phyloP scores from a whole-genome alignment of 1,140 invertebrate genomes.

The Lerema accius region DNA sequence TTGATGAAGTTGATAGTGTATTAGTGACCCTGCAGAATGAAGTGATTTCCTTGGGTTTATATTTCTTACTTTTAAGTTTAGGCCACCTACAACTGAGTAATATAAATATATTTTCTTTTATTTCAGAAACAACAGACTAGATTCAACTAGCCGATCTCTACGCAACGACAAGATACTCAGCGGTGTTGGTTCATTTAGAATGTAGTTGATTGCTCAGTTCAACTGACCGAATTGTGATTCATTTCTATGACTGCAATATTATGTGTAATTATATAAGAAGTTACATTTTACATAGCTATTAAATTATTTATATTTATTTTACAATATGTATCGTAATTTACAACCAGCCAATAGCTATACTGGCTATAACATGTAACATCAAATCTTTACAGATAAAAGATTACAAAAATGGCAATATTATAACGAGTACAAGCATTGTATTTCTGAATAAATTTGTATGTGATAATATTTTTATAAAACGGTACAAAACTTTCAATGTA shows the following conservation, averaged over 20 bases:
- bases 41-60: too few relatives aligned
- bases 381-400: not conserved
- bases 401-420: conserved; percentile 21
- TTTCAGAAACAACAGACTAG: conserved; percentile 55
- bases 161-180: conserved; percentile 27
- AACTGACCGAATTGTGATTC: conserved; percentile 30
- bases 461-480: conserved; percentile 40
- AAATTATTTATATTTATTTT: conserved; percentile 33
- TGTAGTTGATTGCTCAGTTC: conserved; percentile 28
- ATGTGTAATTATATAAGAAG: conserved; percentile 11
- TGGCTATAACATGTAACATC: not conserved
- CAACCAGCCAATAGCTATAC: conserved; percentile 1
- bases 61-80: too few relatives aligned
- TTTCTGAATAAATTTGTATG: conserved; percentile 30
- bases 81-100: too few relatives aligned
- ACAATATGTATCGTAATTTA: conserved; percentile 11
- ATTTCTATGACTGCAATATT: conserved; percentile 28
- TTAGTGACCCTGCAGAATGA: too few relatives aligned
- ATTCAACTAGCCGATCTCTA: conserved; percentile 11
- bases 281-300: conserved; percentile 24
- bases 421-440: conserved; percentile 16
- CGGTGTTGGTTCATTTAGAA: conserved; percentile 27
- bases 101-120: conserved; percentile 47
- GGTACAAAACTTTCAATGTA: conserved; percentile 16
- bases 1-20: too few relatives aligned